Conservation (phyloP, 2,888 invertebrate species). For the Brachycybe producta region DNA sequence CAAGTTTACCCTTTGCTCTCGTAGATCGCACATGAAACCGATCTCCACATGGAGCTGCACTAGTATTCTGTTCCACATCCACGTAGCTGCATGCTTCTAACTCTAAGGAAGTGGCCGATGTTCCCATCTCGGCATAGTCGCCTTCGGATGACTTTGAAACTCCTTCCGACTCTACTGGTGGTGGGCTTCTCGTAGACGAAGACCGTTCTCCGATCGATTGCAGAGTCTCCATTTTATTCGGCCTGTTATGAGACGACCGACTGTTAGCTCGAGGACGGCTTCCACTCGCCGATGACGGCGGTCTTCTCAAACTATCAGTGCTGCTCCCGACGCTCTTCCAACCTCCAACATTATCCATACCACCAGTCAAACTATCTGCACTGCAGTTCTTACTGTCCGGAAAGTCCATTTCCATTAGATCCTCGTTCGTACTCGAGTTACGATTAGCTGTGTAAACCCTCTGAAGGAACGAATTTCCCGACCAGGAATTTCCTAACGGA, state of each 20-base stretch:
- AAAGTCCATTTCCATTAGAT: conserved; percentile 72
- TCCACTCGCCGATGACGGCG: background rate
- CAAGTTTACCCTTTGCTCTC: background rate
- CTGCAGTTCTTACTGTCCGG: conserved; percentile 32
- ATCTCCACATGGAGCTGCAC: background rate
- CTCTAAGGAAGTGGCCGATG: background rate
- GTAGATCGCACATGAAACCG: background rate
- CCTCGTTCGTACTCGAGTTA: conserved; percentile 34
- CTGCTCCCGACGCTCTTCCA: too few relatives aligned
- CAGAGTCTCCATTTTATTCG: conserved; percentile 14
- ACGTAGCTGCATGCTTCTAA: background rate
- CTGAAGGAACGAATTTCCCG: conserved; percentile 34
- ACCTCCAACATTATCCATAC: background rate
- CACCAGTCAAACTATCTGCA: background rate
- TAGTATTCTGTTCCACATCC: background rate
- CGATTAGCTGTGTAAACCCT: background rate
- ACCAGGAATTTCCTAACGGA: conserved; percentile 32
- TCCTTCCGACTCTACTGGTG: too few relatives aligned
- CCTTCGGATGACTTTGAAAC: background rate
- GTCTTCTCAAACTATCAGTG: too few relatives aligned
- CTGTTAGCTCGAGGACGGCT: conserved; percentile 9
- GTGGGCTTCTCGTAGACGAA: too few relatives aligned
- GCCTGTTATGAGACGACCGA: conserved; percentile 3
- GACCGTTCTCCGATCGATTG: conserved; percentile 19
- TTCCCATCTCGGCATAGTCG: background rate